Evolutionary conservation across 1,140 invertebrate genomes (phyloP), one percentile per base, ranked within the genome.

Genomic region (Drosophila arawakana): DNA sequence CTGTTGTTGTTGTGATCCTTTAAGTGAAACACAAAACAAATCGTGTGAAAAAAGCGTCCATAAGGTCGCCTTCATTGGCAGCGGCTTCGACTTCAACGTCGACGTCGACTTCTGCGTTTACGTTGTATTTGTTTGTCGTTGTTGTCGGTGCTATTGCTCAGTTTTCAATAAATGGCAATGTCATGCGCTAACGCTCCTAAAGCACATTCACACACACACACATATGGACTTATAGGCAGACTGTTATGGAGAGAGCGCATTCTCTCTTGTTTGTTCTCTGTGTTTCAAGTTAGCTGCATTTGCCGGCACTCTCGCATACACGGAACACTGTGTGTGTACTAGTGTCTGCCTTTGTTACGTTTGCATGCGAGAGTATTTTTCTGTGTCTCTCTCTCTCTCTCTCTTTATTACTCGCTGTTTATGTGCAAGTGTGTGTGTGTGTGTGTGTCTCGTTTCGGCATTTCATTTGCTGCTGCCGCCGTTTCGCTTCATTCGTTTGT

Each of bases 81-180:
- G n/a, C 41, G 39, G 5, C 18, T 43, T 8, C 35, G 47, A 6
- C 30, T 7, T 44, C 49, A 21, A 7, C 49, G 46, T 59, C 13
- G 46, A 25, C 18, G 55, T 25, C 18, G 25, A 15, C 11, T 49
- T 43, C 15, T 30, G 43, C 65, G 55, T 57, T 60, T 15, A 30
- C 59, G 39, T 59, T 39, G 25, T 46, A 39, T 15, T 59, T 39
- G 37, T 46, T 49, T 15, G 47, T 50, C 49, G 37, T 59, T 54
- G 41, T 13, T 60, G 18, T 47, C 74, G 63, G 21, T 61, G 59
- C 52, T 63, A 49, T 55, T 73, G 71, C 71, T 85, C 66, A 80
- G 76, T 78, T 83, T 84, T 88, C 80, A 86, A 86, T 88, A 86
- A 86, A 86, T 86, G 83, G 83, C 83, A 86, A 88, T 86, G 83